Base-by-base conservation (phyloP, 1,140 invertebrate species). In the Drosophila obscura region DNA sequence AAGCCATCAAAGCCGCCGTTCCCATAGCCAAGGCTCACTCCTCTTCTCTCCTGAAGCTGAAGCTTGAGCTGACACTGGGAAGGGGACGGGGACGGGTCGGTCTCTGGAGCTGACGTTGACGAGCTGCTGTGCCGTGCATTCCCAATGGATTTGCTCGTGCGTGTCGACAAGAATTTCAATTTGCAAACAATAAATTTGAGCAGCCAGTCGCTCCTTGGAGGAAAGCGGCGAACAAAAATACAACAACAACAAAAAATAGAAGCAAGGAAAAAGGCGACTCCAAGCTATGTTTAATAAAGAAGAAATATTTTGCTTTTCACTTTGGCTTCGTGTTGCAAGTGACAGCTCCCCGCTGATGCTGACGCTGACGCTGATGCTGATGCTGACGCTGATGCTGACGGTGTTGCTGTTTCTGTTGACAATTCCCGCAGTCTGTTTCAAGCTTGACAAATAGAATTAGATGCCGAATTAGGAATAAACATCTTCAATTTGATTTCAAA, bases 141-240 rank as follows among this genome's bases (percentile, higher is more conserved):
- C 83, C 75, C 79, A 79, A 79, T 73, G 75, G 82, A 79, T 76
- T 87, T 85, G 82, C 83, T 85, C 82, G 82, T 85, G 82, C 82
- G 82, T 85, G 82, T 85, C 83, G 82, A 82, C 82, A 87, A 88
- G 83, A 87, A 87, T 87, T 87, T 87, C 82, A 87, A 87, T 87
- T 87, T 87, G 82, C 72, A 88, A 77, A 88, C 82, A 87, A 87
- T 87, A 85, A 87, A 85, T 87, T 87, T 85, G 74, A 85, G 65
- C 62, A 85, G 78, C 68, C 69, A 87, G 56, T 71, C 49, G 67
- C 57, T 80, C 77, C 78, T 80, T 72, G 7, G 67, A 72, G 59
- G 63, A 50, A 46, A 46, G 13, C 26, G 28, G 31, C 53, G 48
- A 26, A 43, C 5, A 31, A 49, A 15, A 49, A 44, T 24, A n/a